Evolutionary conservation across 2,797 vertebrate genomes (phyloP).

Genomic region (Tarsius wallacei): DNA sequence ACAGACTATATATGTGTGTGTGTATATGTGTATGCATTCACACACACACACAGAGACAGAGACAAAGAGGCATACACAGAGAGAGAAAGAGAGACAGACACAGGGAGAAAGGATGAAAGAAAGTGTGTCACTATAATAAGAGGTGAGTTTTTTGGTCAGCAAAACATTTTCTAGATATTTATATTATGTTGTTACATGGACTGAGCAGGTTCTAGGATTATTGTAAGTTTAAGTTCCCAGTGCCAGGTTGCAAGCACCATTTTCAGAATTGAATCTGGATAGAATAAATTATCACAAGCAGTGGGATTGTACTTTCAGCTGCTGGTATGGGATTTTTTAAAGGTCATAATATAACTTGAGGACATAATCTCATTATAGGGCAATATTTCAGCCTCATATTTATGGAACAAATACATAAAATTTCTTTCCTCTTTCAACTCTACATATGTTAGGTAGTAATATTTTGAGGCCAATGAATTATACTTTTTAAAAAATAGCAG

Average conservation of each 20-base stretch:
- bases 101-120: background rate
- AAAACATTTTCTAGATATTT: background rate
- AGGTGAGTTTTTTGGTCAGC: background rate
- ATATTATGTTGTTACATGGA: background rate
- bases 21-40: too few relatives aligned
- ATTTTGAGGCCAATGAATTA: slow-evolving; percentile 38
- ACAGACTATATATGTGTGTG: background rate
- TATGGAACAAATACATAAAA: background rate
- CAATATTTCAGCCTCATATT: background rate
- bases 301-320: background rate
- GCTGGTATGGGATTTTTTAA: background rate
- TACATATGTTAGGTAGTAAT: background rate
- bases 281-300: background rate
- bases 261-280: background rate
- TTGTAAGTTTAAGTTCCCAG: background rate
- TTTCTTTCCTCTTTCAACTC: background rate
- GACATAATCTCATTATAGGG: background rate
- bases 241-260: background rate
- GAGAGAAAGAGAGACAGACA: background rate
- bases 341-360: background rate
- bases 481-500: background rate
- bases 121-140: background rate
- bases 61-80: background rate
- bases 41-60: background rate
- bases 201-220: background rate